These are phyloP conservation scores for Arion vulgaris DNA, from an alignment of 1,140 invertebrate species.

Conservation along the genomic window DNA sequence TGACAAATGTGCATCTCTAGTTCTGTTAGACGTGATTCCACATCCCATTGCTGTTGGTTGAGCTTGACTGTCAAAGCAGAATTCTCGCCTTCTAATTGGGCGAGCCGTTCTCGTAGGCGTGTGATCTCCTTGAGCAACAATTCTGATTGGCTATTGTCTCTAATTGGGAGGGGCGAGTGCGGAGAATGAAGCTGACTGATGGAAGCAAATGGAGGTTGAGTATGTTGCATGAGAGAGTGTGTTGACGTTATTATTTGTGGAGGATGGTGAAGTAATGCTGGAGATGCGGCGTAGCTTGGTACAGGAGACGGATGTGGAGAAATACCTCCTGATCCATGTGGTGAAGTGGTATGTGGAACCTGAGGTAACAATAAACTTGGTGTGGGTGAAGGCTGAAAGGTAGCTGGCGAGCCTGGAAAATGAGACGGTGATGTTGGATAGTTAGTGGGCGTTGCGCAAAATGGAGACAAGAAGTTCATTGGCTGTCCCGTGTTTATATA, in stretches of 20 bases:
- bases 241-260: constrained; percentile 17
- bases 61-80: constrained; percentile 91
- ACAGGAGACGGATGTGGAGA: not conserved
- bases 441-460: constrained; percentile 71
- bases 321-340: not conserved
- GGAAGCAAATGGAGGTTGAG: constrained; percentile 13
- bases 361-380: constrained; percentile 27
- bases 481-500: constrained; percentile 38
- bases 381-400: constrained; percentile 49
- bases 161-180: constrained; percentile 38
- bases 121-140: constrained; percentile 48
- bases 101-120: constrained; percentile 87
- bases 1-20: constrained; percentile 98
- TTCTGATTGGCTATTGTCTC: constrained; percentile 36
- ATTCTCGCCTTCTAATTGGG: constrained; percentile 93
- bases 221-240: not conserved
- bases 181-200: constrained; percentile 23
- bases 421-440: constrained; percentile 59
- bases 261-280: constrained; percentile 20
- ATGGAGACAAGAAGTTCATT: constrained; percentile 44
- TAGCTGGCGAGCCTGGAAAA: constrained; percentile 57
- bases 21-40: constrained; percentile 93
- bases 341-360: not conserved
- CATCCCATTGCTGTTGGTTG: constrained; percentile 95
- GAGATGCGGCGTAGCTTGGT: constrained; percentile 12